Evolutionary conservation across 1,140 invertebrate genomes (phyloP), one percentile per base, ranked within the genome.

Genomic region (Luehdorfia chinensis): DNA sequence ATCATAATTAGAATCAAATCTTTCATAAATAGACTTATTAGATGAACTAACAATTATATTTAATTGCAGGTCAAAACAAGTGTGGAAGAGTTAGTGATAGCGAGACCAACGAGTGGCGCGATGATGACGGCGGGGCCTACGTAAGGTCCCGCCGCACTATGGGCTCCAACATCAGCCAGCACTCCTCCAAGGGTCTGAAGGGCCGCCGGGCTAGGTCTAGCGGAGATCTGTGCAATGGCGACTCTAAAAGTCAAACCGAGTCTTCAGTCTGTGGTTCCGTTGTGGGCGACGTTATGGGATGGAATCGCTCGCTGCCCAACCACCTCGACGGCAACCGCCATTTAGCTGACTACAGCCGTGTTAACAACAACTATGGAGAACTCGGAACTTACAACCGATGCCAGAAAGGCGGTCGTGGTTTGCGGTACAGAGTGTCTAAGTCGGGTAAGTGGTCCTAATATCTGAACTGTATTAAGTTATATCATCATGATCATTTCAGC

Each of bases 101-200:
- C 54, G 62, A 51, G 23, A 55, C 61, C 37, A 66, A 67, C 45
- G 58, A 52, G 53, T 61, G 75, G 62, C 72, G 64, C 55, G 51
- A 83, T 77, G 76, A 55, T 64, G 71, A 60, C 59, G 74, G 72
- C 75, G 77, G 77, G 76, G 63, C 77, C 75, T 66, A 59, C 66
- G 39, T 80, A 62, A 78, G 80, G 77, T 78, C 75, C 74, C 75
- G 72, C 80, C 76, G 66, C 50, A 67, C 72, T 48, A 93, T 93
- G 92, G 92, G 92, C 55, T 92, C 92, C 15, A 93, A 93, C 83
- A 88, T 93, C 47, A 93, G 92, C 75, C 89, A 92, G 23, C 91
- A 92, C 68, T 92, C 89, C 51, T 88, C 89, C 47, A 93, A 93
- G 76, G 92, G 61, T 87, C 90, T 60, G 84, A 92, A 69, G 9